Conservation (phyloP, 2,113 vertebrate species). For the Mustelus asterias region DNA sequence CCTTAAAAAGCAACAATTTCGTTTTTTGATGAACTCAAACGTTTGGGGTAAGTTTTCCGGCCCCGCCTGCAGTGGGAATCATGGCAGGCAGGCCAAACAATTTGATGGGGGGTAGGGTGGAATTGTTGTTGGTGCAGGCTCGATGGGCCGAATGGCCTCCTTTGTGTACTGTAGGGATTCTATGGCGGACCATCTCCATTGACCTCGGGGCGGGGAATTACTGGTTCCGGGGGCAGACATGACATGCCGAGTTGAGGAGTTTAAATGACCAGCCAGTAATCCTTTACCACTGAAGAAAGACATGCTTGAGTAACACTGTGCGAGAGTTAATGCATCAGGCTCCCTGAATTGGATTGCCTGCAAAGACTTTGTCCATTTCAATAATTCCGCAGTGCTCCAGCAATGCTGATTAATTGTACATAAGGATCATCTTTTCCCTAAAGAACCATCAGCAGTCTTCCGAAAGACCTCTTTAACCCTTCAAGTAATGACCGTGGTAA, state of each 20-base stretch:
- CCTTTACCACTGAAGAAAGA: not conserved
- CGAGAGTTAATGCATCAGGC: not conserved
- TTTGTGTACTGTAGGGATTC: no score
- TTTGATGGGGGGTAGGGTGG: no score
- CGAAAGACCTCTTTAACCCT: not conserved
- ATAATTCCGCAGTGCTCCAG: conserved; percentile 3
- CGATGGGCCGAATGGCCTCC: no score
- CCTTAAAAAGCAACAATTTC: not conserved
- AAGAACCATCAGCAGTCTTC: conserved; percentile 3
- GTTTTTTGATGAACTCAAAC: not conserved
- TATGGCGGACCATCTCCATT: no score
- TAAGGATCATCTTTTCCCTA: not conserved
- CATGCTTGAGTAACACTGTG: not conserved
- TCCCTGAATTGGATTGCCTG: not conserved
- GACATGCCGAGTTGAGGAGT: not conserved
- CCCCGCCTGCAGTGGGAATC: no score
- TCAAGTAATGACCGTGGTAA: not conserved
- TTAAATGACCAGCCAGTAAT: not conserved
- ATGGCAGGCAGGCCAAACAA: no score
- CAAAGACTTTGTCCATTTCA: conserved; percentile 1
- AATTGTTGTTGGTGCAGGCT: no score
- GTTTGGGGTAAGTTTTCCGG: no score
- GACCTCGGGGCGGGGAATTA: no score
- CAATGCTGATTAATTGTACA: conserved; percentile 11
- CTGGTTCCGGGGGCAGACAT: no score